These are phyloP conservation scores for Chionoecetes opilio DNA, from an alignment of 1,140 invertebrate genomes.

Conservation along the genomic window DNA sequence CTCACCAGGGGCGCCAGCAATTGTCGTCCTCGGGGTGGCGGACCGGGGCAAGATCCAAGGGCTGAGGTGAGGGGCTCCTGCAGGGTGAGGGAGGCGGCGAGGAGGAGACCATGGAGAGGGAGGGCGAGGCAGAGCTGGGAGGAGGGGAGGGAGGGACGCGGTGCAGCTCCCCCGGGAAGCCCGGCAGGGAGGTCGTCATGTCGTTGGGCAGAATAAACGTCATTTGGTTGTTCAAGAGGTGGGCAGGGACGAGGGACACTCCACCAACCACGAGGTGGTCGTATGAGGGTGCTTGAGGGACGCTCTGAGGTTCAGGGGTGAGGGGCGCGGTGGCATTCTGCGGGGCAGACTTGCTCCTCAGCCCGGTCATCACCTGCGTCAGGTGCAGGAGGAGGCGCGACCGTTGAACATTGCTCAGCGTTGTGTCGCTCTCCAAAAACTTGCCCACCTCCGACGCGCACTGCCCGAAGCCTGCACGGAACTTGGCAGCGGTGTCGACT, in stretches of 20 bases:
- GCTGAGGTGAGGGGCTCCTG: constrained; percentile 73
- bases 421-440: constrained; percentile 64
- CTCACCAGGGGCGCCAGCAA: constrained; percentile 72
- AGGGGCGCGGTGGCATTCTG: neutral
- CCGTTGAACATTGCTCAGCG: constrained; percentile 42
- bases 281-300: neutral
- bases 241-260: constrained; percentile 85
- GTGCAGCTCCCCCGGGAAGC: constrained; percentile 48
- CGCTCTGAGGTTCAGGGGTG: constrained; percentile 84
- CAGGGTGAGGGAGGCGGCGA: constrained; percentile 58
- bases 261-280: constrained; percentile 88
- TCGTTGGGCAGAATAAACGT: constrained; percentile 61
- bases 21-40: constrained; percentile 65
- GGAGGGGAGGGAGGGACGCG: constrained; percentile 70
- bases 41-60: constrained; percentile 66
- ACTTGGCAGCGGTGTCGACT: constrained; percentile 71
- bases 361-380: constrained; percentile 51
- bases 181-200: constrained; percentile 11
- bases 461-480: constrained; percentile 68
- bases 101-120: constrained; percentile 63
- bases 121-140: constrained; percentile 52
- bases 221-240: constrained; percentile 61
- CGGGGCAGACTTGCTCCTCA: neutral
- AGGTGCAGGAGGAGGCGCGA: constrained; percentile 68
- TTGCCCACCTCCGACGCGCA: constrained; percentile 71